A percentile compares a stretch with the other conserved stretches of the same genome.
Conservation (phyloP, 2,888 invertebrate genomes). For the Habrosyne pyritoides region DNA sequence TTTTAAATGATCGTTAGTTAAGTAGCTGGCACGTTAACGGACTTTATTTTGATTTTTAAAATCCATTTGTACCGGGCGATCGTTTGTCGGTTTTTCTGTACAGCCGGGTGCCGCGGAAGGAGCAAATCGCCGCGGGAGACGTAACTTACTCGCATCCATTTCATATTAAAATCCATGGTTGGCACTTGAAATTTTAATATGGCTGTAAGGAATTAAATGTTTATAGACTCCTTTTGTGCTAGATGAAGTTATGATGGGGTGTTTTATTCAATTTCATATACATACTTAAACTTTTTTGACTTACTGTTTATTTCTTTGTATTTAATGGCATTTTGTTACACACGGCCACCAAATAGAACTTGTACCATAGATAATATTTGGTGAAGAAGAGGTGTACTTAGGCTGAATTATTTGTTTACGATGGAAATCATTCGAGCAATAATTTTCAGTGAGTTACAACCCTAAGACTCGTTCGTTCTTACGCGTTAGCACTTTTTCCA, state of each 20-base stretch:
- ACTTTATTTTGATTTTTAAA: slow-evolving; percentile 27
- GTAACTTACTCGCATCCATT: slow-evolving; percentile 45
- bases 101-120: slow-evolving; percentile 13
- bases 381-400: too few relatives aligned
- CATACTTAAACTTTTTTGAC: too few relatives aligned
- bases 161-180: slow-evolving; percentile 54
- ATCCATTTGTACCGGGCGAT: slow-evolving; percentile 19
- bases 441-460: slow-evolving; percentile 30
- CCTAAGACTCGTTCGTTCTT: slow-evolving; percentile 42
- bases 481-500: slow-evolving; percentile 59
- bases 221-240: too few relatives aligned
- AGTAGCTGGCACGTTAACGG: slow-evolving; percentile 2
- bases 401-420: not conserved
- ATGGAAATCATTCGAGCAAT: not conserved
- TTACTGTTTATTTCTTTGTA: too few relatives aligned
- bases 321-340: not conserved
- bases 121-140: slow-evolving; percentile 23
- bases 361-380: too few relatives aligned
- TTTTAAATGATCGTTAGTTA: not conserved
- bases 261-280: too few relatives aligned
- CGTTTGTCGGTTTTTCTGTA: slow-evolving; percentile 13
- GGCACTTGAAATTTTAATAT: slow-evolving; percentile 4
- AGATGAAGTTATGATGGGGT: too few relatives aligned
- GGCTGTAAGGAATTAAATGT: not conserved
- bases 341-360: too few relatives aligned